Evolutionary conservation across 2,113 vertebrate species (phyloP).

Genomic region (Petaurus breviceps): DNA sequence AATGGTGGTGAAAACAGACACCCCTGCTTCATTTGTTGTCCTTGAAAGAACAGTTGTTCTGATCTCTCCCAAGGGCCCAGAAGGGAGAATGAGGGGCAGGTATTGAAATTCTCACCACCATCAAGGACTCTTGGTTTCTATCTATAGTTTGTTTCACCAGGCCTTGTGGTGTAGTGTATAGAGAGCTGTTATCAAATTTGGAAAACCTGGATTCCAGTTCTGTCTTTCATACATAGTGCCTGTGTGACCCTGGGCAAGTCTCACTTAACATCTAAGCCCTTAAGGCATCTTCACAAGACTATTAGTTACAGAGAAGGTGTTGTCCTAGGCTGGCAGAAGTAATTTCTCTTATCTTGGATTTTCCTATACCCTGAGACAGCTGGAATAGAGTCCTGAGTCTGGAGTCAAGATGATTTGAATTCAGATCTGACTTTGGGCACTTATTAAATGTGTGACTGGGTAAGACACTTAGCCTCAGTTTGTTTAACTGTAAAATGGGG

Average conservation of each 20-base stretch:
- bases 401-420: not conserved
- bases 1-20: accelerated
- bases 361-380: not conserved
- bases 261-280: not conserved
- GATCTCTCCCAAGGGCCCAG: not conserved
- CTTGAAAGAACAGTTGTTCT: not conserved
- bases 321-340: not conserved
- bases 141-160: not conserved
- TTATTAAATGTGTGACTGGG: not conserved
- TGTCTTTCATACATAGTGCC: not conserved
- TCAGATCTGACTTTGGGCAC: not conserved
- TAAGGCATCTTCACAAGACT: not conserved
- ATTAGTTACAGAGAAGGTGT: not conserved
- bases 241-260: not conserved
- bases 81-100: not conserved
- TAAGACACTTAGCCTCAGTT: not conserved
- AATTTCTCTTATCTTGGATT: not conserved
- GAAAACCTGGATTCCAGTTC: not conserved
- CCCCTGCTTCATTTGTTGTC: not conserved
- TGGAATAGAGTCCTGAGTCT: not conserved
- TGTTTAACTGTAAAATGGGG: not conserved
- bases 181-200: not conserved
- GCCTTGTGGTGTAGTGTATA: not conserved
- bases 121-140: not conserved
- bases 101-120: not conserved